Base-by-base conservation (phyloP, 23 tunicate species). In the Oikopleura vanhoeffeni region DNA sequence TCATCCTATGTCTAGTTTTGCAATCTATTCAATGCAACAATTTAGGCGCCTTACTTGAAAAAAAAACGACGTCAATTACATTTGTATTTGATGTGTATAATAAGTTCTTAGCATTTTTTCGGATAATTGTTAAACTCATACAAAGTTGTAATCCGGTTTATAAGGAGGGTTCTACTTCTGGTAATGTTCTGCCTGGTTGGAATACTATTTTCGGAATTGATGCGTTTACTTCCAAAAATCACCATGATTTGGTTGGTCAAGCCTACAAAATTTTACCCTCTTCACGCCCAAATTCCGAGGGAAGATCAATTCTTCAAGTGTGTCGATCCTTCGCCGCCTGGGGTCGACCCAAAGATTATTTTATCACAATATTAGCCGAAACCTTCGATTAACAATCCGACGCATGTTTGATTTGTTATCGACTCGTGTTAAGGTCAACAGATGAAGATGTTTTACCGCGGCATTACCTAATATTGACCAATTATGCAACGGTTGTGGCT, bases 401-500 rank as follows among this genome's bases (percentile, higher is more conserved):
- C n/a, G n/a, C 92, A 92, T 76, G 97, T 92, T 58, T 91, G 87
- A 0, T 92, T 85, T 76, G 97, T 92, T 0, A 92, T 92, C 40
- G 97, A 92, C 83, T 92, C 97, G 0, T 92, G 97, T 91, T 89
- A 92, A 83, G 97, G 89, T 24, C 89, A 92, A 86, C n/a, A n/a
- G n/a, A 89, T 89, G 97, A 92, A 92, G 88, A 92, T 92, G 97
- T 92, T 92, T n/a, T 49, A 49, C 64, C 18, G 64, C 64, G 64
- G n/a, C 97, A 92, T 89, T 89, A 92, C 90, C 89, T 89, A 85
- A 49, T n/a, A n/a, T 88, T 92, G 97, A 92, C 97, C 64, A 92
- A 92, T 87, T 92, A 92, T 60, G 92, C 97, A 84, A 92, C 97
- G 67, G 91, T 92, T 86, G 89, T 92, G 97, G 97, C 97, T n/a